Evolutionary conservation across 2,888 invertebrate species (phyloP).

Genomic region (Eueremaeus valkanovi): DNA sequence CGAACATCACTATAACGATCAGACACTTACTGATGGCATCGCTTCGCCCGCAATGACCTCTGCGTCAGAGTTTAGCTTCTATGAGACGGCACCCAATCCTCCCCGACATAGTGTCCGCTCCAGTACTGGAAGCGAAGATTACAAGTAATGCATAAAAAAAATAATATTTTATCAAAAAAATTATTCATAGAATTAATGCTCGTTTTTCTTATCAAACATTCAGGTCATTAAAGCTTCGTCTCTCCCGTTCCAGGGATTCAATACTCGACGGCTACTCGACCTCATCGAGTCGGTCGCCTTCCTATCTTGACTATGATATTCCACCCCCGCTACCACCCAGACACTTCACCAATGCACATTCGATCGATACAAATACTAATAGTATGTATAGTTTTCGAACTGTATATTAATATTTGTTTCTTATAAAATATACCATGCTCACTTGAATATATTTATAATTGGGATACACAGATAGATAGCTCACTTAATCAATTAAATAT

Average conservation of each 20-base stretch:
- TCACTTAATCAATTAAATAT: too few relatives aligned
- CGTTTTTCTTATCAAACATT: too few relatives aligned
- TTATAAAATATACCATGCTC: too few relatives aligned
- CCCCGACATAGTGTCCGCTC: background rate
- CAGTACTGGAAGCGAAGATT: conserved; percentile 13
- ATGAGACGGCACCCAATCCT: background rate
- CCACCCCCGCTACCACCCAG: conserved; percentile 12
- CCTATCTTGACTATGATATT: conserved; percentile 29
- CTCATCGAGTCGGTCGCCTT: background rate
- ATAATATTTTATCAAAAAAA: too few relatives aligned
- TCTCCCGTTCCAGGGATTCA: conserved; percentile 33
- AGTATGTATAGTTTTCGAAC: background rate
- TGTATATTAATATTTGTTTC: too few relatives aligned
- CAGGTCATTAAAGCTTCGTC: too few relatives aligned
- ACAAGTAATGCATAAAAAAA: background rate
- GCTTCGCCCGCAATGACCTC: conserved; percentile 18
- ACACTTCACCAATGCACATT: background rate
- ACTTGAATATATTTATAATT: too few relatives aligned
- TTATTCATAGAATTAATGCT: too few relatives aligned
- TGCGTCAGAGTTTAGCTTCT: conserved; percentile 15
- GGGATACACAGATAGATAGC: too few relatives aligned
- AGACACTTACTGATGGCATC: background rate
- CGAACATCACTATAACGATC: background rate
- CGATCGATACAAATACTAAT: background rate
- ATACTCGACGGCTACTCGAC: conserved; percentile 34